phyloP scores from a whole-genome alignment of 1,140 invertebrate species.

The Eueides isabella region DNA sequence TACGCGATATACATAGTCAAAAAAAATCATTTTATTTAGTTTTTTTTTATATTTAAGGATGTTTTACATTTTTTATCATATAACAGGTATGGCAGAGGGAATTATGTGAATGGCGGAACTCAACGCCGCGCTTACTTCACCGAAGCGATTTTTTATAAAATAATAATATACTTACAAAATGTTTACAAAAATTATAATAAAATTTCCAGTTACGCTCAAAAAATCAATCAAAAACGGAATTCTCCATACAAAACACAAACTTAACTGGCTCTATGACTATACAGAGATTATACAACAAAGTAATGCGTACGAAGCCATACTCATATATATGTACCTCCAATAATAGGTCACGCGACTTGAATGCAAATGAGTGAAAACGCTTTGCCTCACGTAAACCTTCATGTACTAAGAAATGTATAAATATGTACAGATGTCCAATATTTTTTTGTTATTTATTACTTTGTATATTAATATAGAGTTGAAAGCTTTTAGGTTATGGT shows the following conservation, averaged over 20 bases:
- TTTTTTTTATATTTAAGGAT: too few relatives aligned
- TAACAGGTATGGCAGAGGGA: too few relatives aligned
- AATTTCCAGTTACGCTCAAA: too few relatives aligned
- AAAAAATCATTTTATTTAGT: too few relatives aligned
- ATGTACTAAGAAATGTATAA: constrained; percentile 10
- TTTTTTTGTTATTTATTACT: background rate
- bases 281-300: background rate
- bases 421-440: background rate
- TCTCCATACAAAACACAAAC: background rate
- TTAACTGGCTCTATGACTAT: background rate
- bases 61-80: too few relatives aligned
- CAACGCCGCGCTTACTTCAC: too few relatives aligned
- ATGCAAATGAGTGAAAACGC: background rate
- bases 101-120: too few relatives aligned
- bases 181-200: too few relatives aligned
- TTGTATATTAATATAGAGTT: background rate
- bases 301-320: constrained; percentile 10
- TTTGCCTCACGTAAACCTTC: background rate
- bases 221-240: background rate
- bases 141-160: too few relatives aligned
- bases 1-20: too few relatives aligned
- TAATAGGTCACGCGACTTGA: background rate
- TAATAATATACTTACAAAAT: too few relatives aligned
- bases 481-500: background rate
- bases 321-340: background rate